Evolutionary conservation across 2,113 vertebrate species (phyloP), one percentile per base, ranked within the genome.

Genomic region (Romanogobio albipinnatus): DNA sequence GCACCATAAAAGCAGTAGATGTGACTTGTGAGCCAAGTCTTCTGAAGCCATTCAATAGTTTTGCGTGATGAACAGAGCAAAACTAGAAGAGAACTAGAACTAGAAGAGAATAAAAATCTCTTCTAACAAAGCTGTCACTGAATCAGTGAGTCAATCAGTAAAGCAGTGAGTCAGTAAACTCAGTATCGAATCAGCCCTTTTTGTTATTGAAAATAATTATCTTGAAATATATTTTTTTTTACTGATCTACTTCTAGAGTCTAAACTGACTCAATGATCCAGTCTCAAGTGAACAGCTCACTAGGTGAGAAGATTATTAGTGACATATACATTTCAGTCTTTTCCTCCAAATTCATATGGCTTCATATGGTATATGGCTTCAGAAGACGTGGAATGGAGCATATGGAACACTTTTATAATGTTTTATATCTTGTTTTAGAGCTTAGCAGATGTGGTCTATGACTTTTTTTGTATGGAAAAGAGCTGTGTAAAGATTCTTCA

Each of bases 381-480:
- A 66, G 62, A 36, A 66, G 64, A 36, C 5, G 13, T 64, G 1
- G 64, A 66, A 66, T 36, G 33, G 13, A 33, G 62, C 13, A 33
- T 66, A 36, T 19, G 17, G 15, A 36, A 36, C 36, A 39, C 17
- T 22, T 70, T 70, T 70, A 39, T 22, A 19, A 2, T 39, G 33
- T 8, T 70, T 70, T 19, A 22, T 22, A 17, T 56, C 53, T 22
- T 11, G 1, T 39, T 70, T 39, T 70, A 22, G 33, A 45, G 39
- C 10, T 43, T 22, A n/a, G 19, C 22, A 73, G 68, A 22, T 68
- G 3, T 68, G 64, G 29, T 68, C 17, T 71, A 6, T 71, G 1
- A 71, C 68, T 43, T 71, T 39, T 71, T 22, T 74, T 49, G 39
- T 73, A 24, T 73, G 39, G 19, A 45, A 71, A 71, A 71, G 9